Conservation (phyloP, 2,888 invertebrate genomes). For the Axea sp. region DNA sequence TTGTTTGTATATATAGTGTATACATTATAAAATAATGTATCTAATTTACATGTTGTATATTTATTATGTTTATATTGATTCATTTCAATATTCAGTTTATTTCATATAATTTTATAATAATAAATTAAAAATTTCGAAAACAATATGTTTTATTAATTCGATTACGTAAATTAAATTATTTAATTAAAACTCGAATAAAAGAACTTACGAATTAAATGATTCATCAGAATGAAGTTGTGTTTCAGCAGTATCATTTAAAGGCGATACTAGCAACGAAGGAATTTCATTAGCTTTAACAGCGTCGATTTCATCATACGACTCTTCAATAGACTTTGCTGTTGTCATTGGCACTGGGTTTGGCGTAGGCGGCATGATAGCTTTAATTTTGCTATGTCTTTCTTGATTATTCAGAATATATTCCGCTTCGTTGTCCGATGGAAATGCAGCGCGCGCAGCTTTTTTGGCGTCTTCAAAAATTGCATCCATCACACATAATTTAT, state of each 20-base stretch:
- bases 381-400: conserved; percentile 22
- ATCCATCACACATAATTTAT: conserved; percentile 77
- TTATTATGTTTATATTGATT: no score
- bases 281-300: conserved; percentile 57
- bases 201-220: conserved; percentile 58
- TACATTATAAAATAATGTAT: no score
- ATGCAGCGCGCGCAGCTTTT: conserved; percentile 49
- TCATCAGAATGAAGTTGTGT: conserved; percentile 42
- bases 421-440: conserved; percentile 41
- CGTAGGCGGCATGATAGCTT: conserved; percentile 73
- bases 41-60: no score
- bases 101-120: no score
- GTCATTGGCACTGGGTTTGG: conserved; percentile 71
- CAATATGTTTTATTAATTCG: no score
- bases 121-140: no score
- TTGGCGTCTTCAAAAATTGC: conserved; percentile 65
- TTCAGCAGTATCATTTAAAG: conserved; percentile 20
- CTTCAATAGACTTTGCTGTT: conserved; percentile 68
- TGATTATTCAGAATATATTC: conserved; percentile 23
- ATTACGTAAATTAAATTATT: no score
- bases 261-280: conserved; percentile 10
- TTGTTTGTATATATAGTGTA: no score
- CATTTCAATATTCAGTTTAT: no score
- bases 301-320: conserved; percentile 72
- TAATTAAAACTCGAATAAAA: no score